These are phyloP conservation scores for Verasper variegatus DNA, from an alignment of 2,113 vertebrate genomes.

Conservation along the genomic window DNA sequence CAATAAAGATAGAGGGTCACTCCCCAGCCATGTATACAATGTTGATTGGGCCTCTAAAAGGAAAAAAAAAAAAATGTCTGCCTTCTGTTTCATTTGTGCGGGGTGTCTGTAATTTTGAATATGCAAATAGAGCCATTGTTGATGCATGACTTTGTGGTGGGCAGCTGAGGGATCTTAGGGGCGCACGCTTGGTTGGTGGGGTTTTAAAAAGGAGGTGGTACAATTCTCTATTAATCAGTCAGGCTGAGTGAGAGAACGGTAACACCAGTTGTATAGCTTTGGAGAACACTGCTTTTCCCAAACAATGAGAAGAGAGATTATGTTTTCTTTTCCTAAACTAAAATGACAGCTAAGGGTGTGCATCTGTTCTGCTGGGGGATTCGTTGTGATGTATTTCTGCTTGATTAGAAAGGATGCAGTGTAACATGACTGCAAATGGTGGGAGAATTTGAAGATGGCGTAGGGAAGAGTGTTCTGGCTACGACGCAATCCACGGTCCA, in stretches of 20 bases:
- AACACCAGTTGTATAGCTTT: neutral
- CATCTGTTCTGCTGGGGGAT: neutral
- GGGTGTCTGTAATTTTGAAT: constrained; percentile 25
- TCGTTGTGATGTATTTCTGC: neutral
- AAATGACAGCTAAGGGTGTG: neutral
- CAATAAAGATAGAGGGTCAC: constrained; percentile 29
- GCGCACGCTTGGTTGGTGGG: constrained; percentile 16
- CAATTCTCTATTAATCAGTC: constrained; percentile 22
- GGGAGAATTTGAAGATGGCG: neutral
- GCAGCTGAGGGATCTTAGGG: constrained; percentile 30
- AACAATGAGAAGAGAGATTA: constrained; percentile 19
- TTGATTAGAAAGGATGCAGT: constrained; percentile 6
- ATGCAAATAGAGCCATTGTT: constrained; percentile 32
- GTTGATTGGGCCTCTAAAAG: constrained; percentile 3
- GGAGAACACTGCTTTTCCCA: neutral
- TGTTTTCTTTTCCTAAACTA: constrained; percentile 17
- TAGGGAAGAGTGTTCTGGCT: neutral
- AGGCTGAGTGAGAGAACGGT: constrained; percentile 9
- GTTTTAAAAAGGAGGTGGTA: constrained; percentile 21
- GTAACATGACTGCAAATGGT: neutral
- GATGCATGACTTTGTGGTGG: constrained; percentile 3
- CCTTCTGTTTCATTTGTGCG: constrained; percentile 4
- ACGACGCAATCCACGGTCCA: neutral
- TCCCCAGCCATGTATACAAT: constrained; percentile 5
- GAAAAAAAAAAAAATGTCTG: neutral